Evolutionary conservation across 2,797 vertebrate species (phyloP), one percentile per base, ranked within the genome.

Genomic region (Adelosebastes latens): DNA sequence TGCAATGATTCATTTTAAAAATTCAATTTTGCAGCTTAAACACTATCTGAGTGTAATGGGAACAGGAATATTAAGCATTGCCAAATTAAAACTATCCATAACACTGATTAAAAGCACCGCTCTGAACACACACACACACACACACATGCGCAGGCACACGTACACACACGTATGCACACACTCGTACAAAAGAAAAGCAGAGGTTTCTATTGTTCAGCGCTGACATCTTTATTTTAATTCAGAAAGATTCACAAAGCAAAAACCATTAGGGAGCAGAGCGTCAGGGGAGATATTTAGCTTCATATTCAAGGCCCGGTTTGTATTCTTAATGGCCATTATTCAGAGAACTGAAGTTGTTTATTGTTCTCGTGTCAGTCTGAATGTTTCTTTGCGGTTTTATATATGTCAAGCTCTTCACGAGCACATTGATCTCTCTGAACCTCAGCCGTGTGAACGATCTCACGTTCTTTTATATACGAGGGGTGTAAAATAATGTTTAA

Each of bases 31-130:
- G 89, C 89, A 89, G 89, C 87, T 95, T 94, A 90, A 93, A 93
- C 91, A 94, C 86, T 89, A 81, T 88, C 84, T 87, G 89, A 91
- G 86, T 90, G 81, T 90, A 91, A 93, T 87, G 87, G 85, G 87
- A 90, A 93, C 92, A 92, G 91, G 91, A 82, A 87, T 91, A 94
- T 93, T 93, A 92, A 92, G 83, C 90, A 90, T 81, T 80, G 86
- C 83, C 91, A 92, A 94, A 95, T 92, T 92, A 94, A 94, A 94
- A 93, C 88, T 92, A 94, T 95, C 90, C 92, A 94, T 92, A 92
- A 90, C 83, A 68, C 89, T 94, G 93, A 94, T 94, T 94, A 93
- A 94, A 95, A 92, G 88, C 85, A 76, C 67, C 5, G 75, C 84
- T 80, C 52, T 42, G 27, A 69, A 77, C n/a, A 61, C 75, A 55